Evolutionary conservation across 2,888 invertebrate species (phyloP).

Genomic region (Troides oblongomaculatus): DNA sequence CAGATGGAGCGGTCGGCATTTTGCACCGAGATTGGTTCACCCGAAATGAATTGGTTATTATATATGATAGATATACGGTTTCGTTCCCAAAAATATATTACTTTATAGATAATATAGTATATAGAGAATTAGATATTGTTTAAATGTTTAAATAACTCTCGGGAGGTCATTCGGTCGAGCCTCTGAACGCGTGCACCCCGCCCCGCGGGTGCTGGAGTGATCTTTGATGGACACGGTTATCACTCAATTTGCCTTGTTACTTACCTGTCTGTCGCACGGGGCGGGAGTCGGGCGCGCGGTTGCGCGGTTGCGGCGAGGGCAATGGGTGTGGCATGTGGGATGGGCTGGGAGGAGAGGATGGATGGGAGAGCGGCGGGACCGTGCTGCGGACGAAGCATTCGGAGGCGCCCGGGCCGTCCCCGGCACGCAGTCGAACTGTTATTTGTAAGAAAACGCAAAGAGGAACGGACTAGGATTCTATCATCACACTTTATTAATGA

Average conservation of each 20-base stretch:
- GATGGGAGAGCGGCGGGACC: background rate
- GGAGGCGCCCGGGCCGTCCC: constrained; percentile 58
- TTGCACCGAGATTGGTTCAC: background rate
- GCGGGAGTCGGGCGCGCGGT: background rate
- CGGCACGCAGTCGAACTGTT: constrained; percentile 63
- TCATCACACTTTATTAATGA: constrained; percentile 74
- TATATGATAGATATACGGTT: constrained; percentile 4
- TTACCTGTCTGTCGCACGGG: too few species aligned
- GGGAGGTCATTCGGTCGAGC: constrained; percentile 23
- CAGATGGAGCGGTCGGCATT: background rate
- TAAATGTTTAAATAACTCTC: background rate
- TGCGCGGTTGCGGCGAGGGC: background rate
- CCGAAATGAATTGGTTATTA: constrained; percentile 1
- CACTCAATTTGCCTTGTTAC: too few species aligned
- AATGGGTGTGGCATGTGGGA: background rate
- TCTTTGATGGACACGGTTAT: too few species aligned
- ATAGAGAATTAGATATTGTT: constrained; percentile 19
- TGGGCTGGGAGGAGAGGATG: background rate
- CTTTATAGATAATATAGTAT: constrained; percentile 6
- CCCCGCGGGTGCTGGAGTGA: too few species aligned
- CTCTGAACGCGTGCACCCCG: background rate
- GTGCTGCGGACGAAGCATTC: constrained; percentile 48
- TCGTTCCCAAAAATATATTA: constrained; percentile 8
- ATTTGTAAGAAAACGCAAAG: constrained; percentile 71
- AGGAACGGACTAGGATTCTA: constrained; percentile 72